A percentile compares a stretch with the other conserved stretches of the same genome.
These are phyloP conservation scores for Callocephalon fimbriatum DNA, from an alignment of 2,113 vertebrate genomes.

Conservation along the genomic window DNA sequence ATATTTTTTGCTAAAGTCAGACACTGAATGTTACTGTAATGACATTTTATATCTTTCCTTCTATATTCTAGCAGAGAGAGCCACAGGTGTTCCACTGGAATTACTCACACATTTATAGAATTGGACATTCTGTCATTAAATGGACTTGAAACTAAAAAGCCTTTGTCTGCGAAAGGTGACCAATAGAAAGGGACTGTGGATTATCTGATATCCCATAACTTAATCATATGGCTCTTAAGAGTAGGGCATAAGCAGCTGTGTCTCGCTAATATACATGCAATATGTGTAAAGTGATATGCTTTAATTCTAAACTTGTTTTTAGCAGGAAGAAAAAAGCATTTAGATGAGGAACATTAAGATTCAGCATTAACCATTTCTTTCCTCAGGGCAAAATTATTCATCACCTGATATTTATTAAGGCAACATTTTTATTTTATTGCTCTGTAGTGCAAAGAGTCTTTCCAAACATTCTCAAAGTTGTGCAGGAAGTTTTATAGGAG, in stretches of 20 bases:
- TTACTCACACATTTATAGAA: conserved; percentile 94
- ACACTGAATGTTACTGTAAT: conserved; percentile 49
- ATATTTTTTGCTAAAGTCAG: conserved; percentile 44
- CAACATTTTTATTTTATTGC: conserved; percentile 68
- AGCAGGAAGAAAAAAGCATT: conserved; percentile 95
- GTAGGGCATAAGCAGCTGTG: conserved; percentile 96
- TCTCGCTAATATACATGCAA: conserved; percentile 96
- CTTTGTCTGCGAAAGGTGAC: conserved; percentile 82
- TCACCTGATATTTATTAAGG: conserved; percentile 84
- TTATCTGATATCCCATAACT: conserved; percentile 99
- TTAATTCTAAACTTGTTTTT: conserved; percentile 97
- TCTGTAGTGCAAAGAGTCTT: conserved; percentile 55
- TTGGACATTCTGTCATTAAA: conserved; percentile 97
- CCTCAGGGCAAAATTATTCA: conserved; percentile 82
- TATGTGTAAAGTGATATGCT: conserved; percentile 99
- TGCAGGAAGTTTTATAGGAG: conserved; percentile 23
- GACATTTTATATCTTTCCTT: conserved; percentile 69
- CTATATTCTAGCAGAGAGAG: conserved; percentile 74
- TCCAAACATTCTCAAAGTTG: conserved; percentile 73
- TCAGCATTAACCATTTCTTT: conserved; percentile 82
- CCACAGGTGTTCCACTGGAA: conserved; percentile 98
- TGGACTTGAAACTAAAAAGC: conserved; percentile 97
- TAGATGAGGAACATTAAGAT: conserved; percentile 94
- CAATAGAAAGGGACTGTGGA: conserved; percentile 85
- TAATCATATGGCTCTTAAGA: conserved; percentile 99